Conservation (phyloP, 2,888 invertebrate species). For the Lochmaea capreae region DNA sequence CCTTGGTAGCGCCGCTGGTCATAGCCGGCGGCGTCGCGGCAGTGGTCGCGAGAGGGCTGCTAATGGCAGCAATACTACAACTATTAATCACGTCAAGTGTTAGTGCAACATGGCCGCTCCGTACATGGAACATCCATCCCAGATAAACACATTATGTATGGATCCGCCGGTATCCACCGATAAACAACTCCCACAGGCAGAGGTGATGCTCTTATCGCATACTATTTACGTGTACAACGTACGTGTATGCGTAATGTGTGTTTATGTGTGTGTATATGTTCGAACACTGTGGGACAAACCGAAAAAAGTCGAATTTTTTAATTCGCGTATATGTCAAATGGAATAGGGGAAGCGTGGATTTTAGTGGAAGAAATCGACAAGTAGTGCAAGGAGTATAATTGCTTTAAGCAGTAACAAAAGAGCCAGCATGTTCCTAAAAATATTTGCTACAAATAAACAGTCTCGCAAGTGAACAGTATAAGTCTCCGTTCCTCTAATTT, state of each 20-base stretch:
- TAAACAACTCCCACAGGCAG: conserved; percentile 62
- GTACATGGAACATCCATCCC: conserved; percentile 66
- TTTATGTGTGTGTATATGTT: neutral
- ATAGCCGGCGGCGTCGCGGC: conserved; percentile 28
- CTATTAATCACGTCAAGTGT: conserved; percentile 67
- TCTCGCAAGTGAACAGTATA: no score
- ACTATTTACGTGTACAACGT: conserved; percentile 24
- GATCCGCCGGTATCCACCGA: conserved; percentile 62
- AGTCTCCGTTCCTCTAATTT: no score
- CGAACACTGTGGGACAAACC: neutral
- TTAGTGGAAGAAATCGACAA: no score
- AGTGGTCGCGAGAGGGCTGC: conserved; percentile 58
- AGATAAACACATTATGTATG: conserved; percentile 67
- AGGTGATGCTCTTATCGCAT: conserved; percentile 60
- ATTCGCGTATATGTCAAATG: no score
- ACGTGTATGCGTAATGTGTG: conserved; percentile 3
- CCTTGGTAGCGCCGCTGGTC: conserved; percentile 5
- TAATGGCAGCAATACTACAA: conserved; percentile 65
- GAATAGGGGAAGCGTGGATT: neutral
- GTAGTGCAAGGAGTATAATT: no score
- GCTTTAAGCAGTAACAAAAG: no score
- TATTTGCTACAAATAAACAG: no score
- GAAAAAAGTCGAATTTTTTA: neutral
- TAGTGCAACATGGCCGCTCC: conserved; percentile 65
- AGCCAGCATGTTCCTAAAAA: no score